A percentile compares a stretch with the other conserved stretches of the same genome.
phyloP scores from a whole-genome alignment of 2,888 invertebrate species.

The Aspidiotus destructor region DNA sequence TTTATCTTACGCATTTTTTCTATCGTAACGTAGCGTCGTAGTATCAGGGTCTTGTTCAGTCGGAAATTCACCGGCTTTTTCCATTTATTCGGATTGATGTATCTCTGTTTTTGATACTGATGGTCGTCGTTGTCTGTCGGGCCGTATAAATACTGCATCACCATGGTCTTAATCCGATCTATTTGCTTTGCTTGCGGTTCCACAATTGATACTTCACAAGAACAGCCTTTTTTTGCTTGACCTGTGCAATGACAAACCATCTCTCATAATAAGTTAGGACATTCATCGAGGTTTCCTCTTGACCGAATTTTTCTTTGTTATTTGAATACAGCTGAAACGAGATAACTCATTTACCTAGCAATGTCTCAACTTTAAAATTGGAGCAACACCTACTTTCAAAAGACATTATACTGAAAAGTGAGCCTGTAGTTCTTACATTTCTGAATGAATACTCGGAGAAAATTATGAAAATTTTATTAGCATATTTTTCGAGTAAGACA shows the following conservation, averaged over 20 bases:
- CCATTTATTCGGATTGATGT: no score
- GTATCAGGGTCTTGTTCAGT: no score
- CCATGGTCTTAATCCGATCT: background rate
- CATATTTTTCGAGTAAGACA: background rate
- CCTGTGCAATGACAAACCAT: background rate
- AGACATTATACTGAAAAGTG: background rate
- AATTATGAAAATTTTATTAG: background rate
- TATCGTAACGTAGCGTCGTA: no score
- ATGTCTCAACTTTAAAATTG: no score
- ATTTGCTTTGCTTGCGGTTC: background rate
- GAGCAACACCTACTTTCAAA: background rate
- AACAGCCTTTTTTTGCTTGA: background rate
- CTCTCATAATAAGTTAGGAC: background rate
- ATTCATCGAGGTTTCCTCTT: background rate
- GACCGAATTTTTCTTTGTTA: background rate
- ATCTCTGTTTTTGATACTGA: no score
- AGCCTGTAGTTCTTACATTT: background rate
- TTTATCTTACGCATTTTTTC: no score
- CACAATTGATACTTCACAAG: background rate
- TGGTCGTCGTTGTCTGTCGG: background rate
- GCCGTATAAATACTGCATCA: slow-evolving; percentile 16
- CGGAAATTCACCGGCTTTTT: no score
- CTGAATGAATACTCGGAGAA: background rate
- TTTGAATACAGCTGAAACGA: background rate
- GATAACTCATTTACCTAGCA: background rate